Conservation (phyloP, 2,888 invertebrate species). For the Cataglyphis altisquamis region DNA sequence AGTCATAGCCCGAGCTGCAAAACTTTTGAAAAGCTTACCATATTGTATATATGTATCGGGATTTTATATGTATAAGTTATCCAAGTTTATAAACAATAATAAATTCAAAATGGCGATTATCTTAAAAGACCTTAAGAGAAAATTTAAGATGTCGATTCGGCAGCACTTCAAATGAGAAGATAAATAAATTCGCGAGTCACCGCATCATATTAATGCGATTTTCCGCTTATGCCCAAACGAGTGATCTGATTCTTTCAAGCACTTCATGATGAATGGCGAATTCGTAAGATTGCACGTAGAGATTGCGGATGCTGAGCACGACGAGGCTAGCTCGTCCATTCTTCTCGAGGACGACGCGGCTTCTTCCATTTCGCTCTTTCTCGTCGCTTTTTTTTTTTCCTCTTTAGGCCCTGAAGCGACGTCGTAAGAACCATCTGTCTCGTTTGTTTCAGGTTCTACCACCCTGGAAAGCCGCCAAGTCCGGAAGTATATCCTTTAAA, state of each 20-base stretch:
- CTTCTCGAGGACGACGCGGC: constrained; percentile 47
- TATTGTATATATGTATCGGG: neutral
- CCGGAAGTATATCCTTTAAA: constrained; percentile 96
- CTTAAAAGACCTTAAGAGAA: neutral
- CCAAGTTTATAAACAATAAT: neutral
- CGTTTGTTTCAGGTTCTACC: constrained; percentile 91
- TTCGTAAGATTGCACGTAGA: constrained; percentile 47
- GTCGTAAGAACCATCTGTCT: constrained; percentile 70
- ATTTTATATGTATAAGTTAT: neutral
- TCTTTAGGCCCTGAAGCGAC: constrained; percentile 37
- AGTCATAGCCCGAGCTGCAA: neutral
- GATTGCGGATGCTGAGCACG: constrained; percentile 71
- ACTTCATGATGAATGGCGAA: constrained; percentile 68
- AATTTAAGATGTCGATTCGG: neutral
- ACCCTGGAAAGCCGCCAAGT: constrained; percentile 96
- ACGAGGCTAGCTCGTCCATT: constrained; percentile 43
- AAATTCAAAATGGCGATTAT: neutral
- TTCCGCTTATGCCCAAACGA: constrained; percentile 18
- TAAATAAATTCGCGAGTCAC: neutral
- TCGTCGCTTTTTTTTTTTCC: constrained; percentile 9
- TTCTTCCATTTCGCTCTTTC: constrained; percentile 36
- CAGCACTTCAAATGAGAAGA: constrained; percentile 5
- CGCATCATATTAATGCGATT: neutral
- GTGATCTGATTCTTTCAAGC: constrained; percentile 69
- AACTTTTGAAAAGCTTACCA: neutral